Evolutionary conservation across 1,140 invertebrate genomes (phyloP).

Genomic region (Drosophila fuyamai): DNA sequence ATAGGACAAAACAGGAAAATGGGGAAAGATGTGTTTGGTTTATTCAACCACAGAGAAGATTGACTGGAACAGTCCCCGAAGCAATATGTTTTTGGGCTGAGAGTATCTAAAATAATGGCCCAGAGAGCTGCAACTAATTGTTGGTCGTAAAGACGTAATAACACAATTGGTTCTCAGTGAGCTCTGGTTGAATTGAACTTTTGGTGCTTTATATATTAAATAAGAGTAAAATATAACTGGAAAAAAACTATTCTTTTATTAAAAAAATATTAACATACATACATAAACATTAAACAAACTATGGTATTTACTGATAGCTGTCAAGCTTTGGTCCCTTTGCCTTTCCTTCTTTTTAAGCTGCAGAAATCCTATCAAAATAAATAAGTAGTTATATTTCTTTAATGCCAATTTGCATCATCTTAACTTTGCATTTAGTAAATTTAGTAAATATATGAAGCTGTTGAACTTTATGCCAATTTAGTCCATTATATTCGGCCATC

Average conservation of each 20-base stretch:
- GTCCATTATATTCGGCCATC: slow-evolving; percentile 34
- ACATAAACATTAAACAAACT: no score
- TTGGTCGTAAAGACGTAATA: neutral
- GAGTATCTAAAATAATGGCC: slow-evolving; percentile 23
- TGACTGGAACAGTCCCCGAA: slow-evolving; percentile 39
- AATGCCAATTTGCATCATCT: slow-evolving; percentile 32
- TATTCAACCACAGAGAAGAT: slow-evolving; percentile 52
- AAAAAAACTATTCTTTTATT: no score
- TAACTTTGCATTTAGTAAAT: slow-evolving; percentile 19
- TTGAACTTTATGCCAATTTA: slow-evolving; percentile 44
- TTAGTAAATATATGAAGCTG: slow-evolving; percentile 11
- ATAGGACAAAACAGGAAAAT: slow-evolving; percentile 34
- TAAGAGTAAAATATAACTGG: no score
- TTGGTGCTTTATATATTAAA: neutral
- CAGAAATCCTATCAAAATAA: neutral
- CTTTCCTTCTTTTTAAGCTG: neutral
- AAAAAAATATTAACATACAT: no score
- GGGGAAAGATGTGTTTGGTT: slow-evolving; percentile 26
- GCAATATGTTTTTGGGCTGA: slow-evolving; percentile 38
- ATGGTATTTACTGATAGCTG: no score
- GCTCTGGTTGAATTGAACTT: neutral
- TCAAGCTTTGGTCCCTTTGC: no score
- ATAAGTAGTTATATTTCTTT: neutral
- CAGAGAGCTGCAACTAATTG: slow-evolving; percentile 29
- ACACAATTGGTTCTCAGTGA: neutral